These are phyloP conservation scores for Drosophila virilis DNA, from an alignment of 1,140 invertebrate genomes.

Conservation along the genomic window DNA sequence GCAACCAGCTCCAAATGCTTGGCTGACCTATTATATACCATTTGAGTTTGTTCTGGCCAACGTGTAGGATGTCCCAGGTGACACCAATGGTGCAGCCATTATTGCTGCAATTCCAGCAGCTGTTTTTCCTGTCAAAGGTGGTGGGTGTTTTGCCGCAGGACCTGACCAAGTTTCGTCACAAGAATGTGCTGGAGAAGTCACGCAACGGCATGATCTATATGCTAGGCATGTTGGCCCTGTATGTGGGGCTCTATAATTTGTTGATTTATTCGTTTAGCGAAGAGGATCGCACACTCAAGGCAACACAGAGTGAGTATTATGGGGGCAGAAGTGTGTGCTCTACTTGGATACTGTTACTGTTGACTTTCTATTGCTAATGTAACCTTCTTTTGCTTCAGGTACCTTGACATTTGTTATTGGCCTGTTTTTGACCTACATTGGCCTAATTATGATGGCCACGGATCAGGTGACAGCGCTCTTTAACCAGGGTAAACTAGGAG, in stretches of 20 bases:
- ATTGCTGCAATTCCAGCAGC: conserved; percentile 67
- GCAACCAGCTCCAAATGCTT: conserved; percentile 2
- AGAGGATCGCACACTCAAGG: conserved; percentile 72
- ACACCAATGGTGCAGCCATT: conserved; percentile 60
- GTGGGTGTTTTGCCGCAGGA: conserved; percentile 73
- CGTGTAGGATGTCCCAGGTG: conserved; percentile 52
- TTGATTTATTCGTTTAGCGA: conserved; percentile 75
- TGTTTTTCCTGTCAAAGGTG: conserved; percentile 73
- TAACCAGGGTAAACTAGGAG: conserved; percentile 71
- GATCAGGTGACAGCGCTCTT: conserved; percentile 72
- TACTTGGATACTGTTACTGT: no score
- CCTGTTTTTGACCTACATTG: conserved; percentile 79
- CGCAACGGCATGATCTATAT: conserved; percentile 67
- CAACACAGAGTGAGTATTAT: conserved; percentile 68
- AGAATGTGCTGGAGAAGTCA: conserved; percentile 69
- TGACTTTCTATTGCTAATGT: background rate
- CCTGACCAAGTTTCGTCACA: conserved; percentile 54
- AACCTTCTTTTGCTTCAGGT: conserved; percentile 38
- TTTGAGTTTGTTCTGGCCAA: conserved; percentile 30
- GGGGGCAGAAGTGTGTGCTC: no score
- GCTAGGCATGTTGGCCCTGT: conserved; percentile 42
- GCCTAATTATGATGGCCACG: conserved; percentile 80
- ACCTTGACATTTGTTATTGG: conserved; percentile 83
- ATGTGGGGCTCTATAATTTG: conserved; percentile 71
- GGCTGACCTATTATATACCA: conserved; percentile 14